Percentiles rank a stretch among this genome's conserved stretches.
Evolutionary conservation across 1,140 invertebrate genomes (phyloP).

Genomic region (Drosophila novamexicana): DNA sequence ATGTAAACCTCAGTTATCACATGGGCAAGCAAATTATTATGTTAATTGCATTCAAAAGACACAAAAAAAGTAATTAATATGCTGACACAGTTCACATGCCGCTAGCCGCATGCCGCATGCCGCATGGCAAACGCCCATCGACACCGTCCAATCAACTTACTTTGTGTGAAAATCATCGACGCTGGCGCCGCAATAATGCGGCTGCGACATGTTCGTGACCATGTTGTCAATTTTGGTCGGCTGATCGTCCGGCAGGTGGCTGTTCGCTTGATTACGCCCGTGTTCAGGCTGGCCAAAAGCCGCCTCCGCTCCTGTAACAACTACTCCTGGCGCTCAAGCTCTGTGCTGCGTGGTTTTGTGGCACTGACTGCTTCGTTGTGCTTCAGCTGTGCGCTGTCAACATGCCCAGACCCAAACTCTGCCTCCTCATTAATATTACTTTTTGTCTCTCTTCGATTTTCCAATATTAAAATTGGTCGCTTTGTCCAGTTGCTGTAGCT

Average conservation of each 20-base stretch:
- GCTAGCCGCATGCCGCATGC: not conserved
- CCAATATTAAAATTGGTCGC: conserved; percentile 49
- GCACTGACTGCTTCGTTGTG: conserved; percentile 15
- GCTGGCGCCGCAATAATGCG: conserved; percentile 79
- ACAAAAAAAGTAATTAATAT: conserved; percentile 70
- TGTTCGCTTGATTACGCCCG: conserved; percentile 22
- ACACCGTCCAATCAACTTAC: conserved; percentile 54
- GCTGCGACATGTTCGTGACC: conserved; percentile 80
- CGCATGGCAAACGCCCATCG: not conserved
- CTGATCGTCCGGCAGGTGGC: conserved; percentile 10
- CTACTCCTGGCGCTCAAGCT: conserved; percentile 8
- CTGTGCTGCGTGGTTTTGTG: conserved; percentile 4
- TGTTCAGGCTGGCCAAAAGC: conserved; percentile 29
- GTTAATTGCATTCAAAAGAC: conserved; percentile 66
- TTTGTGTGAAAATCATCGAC: conserved; percentile 82
- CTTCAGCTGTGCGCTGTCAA: conserved; percentile 54
- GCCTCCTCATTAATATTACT: conserved; percentile 69
- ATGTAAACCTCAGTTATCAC: conserved; percentile 44
- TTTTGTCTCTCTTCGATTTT: conserved; percentile 19
- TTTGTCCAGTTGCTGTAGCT: conserved; percentile 24
- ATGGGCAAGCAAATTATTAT: conserved; percentile 60
- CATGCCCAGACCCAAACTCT: conserved; percentile 34
- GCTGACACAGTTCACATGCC: conserved; percentile 36
- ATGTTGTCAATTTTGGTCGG: conserved; percentile 66
- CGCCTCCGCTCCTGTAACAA: conserved; percentile 14